phyloP scores from a whole-genome alignment of 2,888 invertebrate genomes.

The Drosophila melanosoma region DNA sequence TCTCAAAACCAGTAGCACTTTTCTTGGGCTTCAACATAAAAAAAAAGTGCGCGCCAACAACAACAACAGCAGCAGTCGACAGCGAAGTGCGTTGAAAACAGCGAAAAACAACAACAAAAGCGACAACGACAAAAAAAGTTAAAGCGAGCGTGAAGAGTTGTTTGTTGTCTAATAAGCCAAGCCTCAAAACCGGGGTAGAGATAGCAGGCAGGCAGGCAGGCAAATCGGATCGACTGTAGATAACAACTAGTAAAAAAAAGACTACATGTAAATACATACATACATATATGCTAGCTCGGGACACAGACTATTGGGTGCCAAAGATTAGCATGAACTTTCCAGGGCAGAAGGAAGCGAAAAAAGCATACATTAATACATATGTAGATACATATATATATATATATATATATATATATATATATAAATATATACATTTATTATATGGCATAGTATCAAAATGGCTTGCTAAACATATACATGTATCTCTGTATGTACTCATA shows the following conservation, averaged over 20 bases:
- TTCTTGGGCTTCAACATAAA: slow-evolving; percentile 70
- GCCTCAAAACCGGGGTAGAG: slow-evolving; percentile 56
- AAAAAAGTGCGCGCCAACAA: slow-evolving; percentile 51
- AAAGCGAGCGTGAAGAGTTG: slow-evolving; percentile 63
- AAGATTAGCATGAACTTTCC: slow-evolving; percentile 70
- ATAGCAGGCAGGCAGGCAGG: slow-evolving; percentile 44
- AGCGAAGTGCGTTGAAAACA: slow-evolving; percentile 51
- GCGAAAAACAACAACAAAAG: slow-evolving; percentile 48
- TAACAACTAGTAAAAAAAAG: slow-evolving; percentile 41
- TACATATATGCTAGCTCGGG: slow-evolving; percentile 24
- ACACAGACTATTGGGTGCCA: slow-evolving; percentile 56
- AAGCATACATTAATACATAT: slow-evolving; percentile 40
- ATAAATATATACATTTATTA: slow-evolving; percentile 31
- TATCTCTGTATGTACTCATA: slow-evolving; percentile 27
- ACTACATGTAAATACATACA: slow-evolving; percentile 9
- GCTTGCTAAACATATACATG: slow-evolving; percentile 51
- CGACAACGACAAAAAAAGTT: slow-evolving; percentile 58
- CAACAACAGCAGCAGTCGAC: slow-evolving; percentile 31
- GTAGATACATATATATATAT: slow-evolving; percentile 26
- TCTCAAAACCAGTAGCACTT: slow-evolving; percentile 82
- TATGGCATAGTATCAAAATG: slow-evolving; percentile 58
- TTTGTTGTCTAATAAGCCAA: slow-evolving; percentile 76
- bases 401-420: slow-evolving; percentile 23
- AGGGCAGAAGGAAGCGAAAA: slow-evolving; percentile 60
- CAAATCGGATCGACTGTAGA: slow-evolving; percentile 57